These are phyloP conservation scores for Heliothis virescens DNA, from an alignment of 1,140 invertebrate species.

Conservation along the genomic window DNA sequence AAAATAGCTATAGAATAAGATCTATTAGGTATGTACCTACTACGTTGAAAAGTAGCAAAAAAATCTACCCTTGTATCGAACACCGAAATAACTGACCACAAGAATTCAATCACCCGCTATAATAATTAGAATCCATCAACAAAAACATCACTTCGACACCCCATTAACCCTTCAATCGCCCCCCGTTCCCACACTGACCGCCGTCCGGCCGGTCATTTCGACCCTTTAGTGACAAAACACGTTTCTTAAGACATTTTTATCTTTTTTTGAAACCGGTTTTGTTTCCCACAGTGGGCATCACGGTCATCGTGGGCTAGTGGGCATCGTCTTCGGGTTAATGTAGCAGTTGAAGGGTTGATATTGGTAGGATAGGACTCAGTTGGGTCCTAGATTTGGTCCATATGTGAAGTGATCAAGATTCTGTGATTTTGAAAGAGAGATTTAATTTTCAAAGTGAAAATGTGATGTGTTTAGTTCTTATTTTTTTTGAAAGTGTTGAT, in stretches of 20 bases:
- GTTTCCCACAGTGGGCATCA: constrained; percentile 56
- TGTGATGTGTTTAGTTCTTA: neutral
- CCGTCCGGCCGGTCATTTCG: constrained; percentile 64
- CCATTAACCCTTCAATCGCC: constrained; percentile 52
- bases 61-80: neutral
- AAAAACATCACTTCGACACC: constrained; percentile 31
- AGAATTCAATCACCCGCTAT: constrained; percentile 5
- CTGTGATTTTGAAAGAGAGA: neutral
- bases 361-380: neutral
- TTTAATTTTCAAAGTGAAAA: neutral
- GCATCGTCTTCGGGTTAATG: constrained; percentile 12
- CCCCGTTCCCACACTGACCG: constrained; percentile 73
- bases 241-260: constrained; percentile 44
- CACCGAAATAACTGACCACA: neutral
- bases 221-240: constrained; percentile 49
- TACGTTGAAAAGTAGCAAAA: neutral
- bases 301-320: constrained; percentile 34
- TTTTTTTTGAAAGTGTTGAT: neutral
- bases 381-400: neutral
- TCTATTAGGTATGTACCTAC: too few species aligned
- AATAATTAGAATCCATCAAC: constrained; percentile 13
- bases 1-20: too few species aligned
- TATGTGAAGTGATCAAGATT: neutral
- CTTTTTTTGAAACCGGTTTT: constrained; percentile 58
- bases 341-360: constrained; percentile 16